Conservation (phyloP, 2,888 invertebrate genomes). For the Miltochrista miniata region DNA sequence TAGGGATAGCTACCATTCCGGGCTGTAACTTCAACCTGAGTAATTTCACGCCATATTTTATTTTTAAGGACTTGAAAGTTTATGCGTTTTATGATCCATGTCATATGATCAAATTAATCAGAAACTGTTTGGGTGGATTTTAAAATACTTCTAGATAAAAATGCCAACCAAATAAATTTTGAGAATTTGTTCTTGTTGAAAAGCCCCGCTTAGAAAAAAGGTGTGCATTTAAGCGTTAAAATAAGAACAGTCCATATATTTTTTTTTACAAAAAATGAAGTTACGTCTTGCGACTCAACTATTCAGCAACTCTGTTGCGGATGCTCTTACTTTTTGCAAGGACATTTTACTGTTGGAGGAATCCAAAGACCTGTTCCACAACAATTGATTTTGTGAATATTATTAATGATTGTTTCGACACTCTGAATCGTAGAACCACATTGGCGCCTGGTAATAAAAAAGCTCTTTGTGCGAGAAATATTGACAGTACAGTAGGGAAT, state of each 20-base stretch:
- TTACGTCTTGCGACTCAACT: too few relatives aligned
- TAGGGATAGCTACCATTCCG: too few relatives aligned
- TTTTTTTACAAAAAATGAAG: constrained; percentile 1
- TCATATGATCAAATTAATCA: too few relatives aligned
- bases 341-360: not conserved
- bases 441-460: not conserved
- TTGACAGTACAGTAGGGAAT: too few relatives aligned
- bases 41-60: too few relatives aligned
- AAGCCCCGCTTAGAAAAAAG: not conserved
- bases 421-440: constrained; percentile 9
- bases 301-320: too few relatives aligned
- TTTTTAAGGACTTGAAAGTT: too few relatives aligned
- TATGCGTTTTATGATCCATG: too few relatives aligned
- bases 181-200: too few relatives aligned
- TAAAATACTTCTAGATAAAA: not conserved
- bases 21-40: too few relatives aligned
- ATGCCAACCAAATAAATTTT: not conserved
- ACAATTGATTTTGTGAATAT: not conserved
- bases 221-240: not conserved
- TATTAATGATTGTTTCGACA: constrained; percentile 4
- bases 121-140: not conserved
- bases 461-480: too few relatives aligned
- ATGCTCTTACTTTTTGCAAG: not conserved
- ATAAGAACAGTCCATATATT: not conserved
- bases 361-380: constrained; percentile 2